phyloP scores from a whole-genome alignment of 2,888 invertebrate species.

The Dermolepida albohirtum region DNA sequence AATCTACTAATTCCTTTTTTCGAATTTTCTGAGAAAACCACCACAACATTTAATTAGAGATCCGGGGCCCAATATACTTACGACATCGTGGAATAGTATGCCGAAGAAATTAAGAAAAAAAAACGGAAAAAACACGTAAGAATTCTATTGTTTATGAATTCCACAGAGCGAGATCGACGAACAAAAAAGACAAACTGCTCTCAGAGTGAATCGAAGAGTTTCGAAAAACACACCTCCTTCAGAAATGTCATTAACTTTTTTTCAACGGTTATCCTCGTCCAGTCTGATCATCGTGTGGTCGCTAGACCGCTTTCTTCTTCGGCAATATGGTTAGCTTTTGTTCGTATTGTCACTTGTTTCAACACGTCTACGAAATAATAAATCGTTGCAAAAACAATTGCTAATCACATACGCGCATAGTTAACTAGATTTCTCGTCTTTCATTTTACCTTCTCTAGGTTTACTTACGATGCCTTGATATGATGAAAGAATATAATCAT shows the following conservation, averaged over 20 bases:
- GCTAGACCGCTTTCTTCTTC: slow-evolving; percentile 8
- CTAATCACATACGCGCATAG: slow-evolving; percentile 38
- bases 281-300: background rate
- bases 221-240: slow-evolving; percentile 37
- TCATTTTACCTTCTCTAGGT: background rate
- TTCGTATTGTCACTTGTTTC: slow-evolving; percentile 18
- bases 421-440: slow-evolving; percentile 39
- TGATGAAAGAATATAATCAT: slow-evolving; percentile 8
- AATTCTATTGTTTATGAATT: slow-evolving; percentile 42
- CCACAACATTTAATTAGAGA: slow-evolving; percentile 35
- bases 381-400: slow-evolving; percentile 30
- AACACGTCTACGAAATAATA: slow-evolving; percentile 11
- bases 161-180: slow-evolving; percentile 23
- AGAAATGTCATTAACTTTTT: slow-evolving; percentile 43
- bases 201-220: slow-evolving; percentile 17
- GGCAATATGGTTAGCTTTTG: slow-evolving; percentile 19
- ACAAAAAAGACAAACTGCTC: slow-evolving; percentile 6
- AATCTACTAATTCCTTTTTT: background rate
- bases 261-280: slow-evolving; percentile 2
- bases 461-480: background rate
- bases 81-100: too few species aligned
- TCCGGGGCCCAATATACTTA: background rate
- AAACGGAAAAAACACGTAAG: slow-evolving; percentile 4
- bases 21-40: slow-evolving; percentile 25
- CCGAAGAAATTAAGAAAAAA: background rate